Base-by-base conservation (phyloP, 1,140 invertebrate species). In the Drosophila auraria region DNA sequence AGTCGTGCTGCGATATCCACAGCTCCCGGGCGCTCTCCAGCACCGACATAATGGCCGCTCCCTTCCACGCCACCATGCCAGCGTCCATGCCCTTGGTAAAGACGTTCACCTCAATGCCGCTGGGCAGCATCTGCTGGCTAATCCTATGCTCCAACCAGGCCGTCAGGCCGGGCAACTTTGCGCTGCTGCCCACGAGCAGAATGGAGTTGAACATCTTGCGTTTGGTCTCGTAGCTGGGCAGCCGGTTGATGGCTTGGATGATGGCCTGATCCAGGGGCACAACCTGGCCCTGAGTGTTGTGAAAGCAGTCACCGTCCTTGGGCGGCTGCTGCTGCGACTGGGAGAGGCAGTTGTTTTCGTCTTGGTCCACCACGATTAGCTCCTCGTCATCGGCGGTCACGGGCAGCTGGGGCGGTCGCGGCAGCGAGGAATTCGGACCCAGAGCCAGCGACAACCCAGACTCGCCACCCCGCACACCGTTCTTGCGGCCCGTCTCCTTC, bases 201-300 rank as follows among this genome's bases (percentile, higher is more conserved):
- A 99, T 97, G 87, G 96, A 98, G 60, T 96, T 97, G 86, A 98
- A 99, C 97, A 99, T 98, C 94, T 98, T 98, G 23, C 97, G 94
- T 93, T 98, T 98, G 42, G 98, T 93, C 78, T 99, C 98, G 71
- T 98, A 98, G 27, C 94, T 96, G 5, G 95, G 94, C 97, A 98
- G 86, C 96, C 97, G 95, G 80, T 98, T 98, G 71, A 99, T 98
- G 84, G 97, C 97, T 90, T 98, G 97, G 15, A 99, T 93, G 74
- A 99, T 96, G 2, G 98, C 98, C 86, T 98, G 96, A 94, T 99
- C 98, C 25, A 99, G 92, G 4, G 97, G 96, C 62, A 99, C 93
- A 8, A 99, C 94, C 91, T 97, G 97, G 20, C 97, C 97, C 2
- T 95, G 96, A 8, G 95, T 94, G 54, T 96, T 94, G 11, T 96